Percentiles rank a stretch among this genome's conserved stretches.
phyloP scores from a whole-genome alignment of 1,140 invertebrate species.

The Metaphire vulgaris region DNA sequence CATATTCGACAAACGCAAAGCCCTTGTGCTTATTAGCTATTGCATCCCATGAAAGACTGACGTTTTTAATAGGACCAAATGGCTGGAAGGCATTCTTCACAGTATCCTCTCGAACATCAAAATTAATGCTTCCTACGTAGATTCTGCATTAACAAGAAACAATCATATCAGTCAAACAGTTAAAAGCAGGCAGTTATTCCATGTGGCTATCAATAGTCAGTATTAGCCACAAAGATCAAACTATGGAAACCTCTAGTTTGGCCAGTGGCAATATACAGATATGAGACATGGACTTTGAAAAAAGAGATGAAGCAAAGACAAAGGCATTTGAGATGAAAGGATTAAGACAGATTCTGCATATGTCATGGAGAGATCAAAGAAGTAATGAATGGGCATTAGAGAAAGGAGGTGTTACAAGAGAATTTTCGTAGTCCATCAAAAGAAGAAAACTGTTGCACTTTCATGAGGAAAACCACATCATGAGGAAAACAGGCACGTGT shows the following conservation, averaged over 20 bases:
- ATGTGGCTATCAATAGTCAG: not conserved
- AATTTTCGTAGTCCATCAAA: too few species aligned
- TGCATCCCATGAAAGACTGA: slow-evolving; percentile 99
- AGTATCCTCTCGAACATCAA: slow-evolving; percentile 97
- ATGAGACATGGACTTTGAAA: too few species aligned
- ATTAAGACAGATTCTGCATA: too few species aligned
- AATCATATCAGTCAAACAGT: slow-evolving; percentile 28
- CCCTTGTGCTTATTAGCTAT: slow-evolving; percentile 99
- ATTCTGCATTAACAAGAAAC: slow-evolving; percentile 69
- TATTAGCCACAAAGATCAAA: slow-evolving; percentile 1
- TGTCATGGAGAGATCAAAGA: too few species aligned
- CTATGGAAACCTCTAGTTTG: not conserved
- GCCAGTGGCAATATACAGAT: not conserved
- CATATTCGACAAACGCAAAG: slow-evolving; percentile 99
- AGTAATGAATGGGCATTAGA: too few species aligned
- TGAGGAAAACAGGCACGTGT: too few species aligned
- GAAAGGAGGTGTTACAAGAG: too few species aligned
- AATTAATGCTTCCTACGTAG: slow-evolving; percentile 98
- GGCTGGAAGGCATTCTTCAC: slow-evolving; percentile 94
- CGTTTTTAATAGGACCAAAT: slow-evolving; percentile 98
- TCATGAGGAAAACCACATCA: too few species aligned
- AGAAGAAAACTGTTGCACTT: too few species aligned
- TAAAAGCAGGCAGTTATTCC: slow-evolving; percentile 14
- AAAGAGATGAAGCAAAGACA: too few species aligned
- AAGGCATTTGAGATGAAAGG: too few species aligned